Conservation (phyloP, 2,888 invertebrate genomes). For the Druceiella hillmani region DNA sequence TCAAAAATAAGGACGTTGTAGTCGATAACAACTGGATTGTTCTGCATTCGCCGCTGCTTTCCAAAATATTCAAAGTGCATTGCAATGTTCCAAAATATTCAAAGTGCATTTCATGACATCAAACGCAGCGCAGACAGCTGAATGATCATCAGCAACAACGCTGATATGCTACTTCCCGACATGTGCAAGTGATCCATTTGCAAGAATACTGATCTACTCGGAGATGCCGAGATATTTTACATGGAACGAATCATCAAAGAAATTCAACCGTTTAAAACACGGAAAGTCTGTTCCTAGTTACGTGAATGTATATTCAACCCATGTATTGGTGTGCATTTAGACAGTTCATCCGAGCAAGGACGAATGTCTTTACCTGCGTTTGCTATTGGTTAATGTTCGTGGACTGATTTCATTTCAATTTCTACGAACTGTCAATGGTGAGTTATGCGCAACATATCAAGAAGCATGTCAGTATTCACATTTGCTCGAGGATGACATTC, state of each 20-base stretch:
- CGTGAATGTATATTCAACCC: neutral
- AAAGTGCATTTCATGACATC: neutral
- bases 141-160: neutral
- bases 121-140: neutral
- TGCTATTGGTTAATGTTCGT: constrained; percentile 28
- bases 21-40: too few relatives aligned
- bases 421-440: constrained; percentile 31
- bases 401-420: constrained; percentile 30
- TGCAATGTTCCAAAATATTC: too few relatives aligned
- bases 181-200: neutral
- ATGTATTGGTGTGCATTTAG: constrained; percentile 26
- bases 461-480: constrained; percentile 29
- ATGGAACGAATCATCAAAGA: neutral
- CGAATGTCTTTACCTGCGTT: constrained; percentile 29
- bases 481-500: too few relatives aligned
- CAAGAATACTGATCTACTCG: neutral
- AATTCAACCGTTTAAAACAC: neutral
- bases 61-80: too few relatives aligned
- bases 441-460: constrained; percentile 28
- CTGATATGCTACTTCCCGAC: neutral
- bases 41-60: too few relatives aligned
- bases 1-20: too few relatives aligned
- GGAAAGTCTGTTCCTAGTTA: neutral
- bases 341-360: constrained; percentile 27
- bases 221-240: neutral